These are phyloP conservation scores for Troides helena DNA, from an alignment of 2,888 invertebrate species.

Conservation along the genomic window DNA sequence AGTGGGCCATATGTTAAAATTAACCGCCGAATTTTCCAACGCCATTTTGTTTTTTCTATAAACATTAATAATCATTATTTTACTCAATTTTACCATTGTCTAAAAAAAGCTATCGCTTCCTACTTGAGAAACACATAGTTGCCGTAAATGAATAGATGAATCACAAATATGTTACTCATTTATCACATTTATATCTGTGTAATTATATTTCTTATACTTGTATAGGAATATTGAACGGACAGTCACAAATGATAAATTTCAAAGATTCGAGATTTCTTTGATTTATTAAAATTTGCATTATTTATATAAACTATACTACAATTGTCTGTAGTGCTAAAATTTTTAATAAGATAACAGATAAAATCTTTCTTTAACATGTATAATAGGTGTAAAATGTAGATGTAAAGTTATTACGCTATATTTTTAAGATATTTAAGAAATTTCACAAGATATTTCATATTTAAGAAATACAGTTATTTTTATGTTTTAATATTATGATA, in stretches of 20 bases:
- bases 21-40: constrained; percentile 26
- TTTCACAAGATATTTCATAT: no score
- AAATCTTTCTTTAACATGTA: no score
- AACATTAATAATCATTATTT: constrained; percentile 1
- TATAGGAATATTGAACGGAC: no score
- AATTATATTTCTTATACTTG: neutral
- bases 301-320: no score
- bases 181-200: neutral
- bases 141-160: neutral
- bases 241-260: no score
- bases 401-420: no score
- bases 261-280: no score
- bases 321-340: no score
- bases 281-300: no score
- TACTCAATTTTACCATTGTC: neutral
- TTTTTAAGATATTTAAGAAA: no score
- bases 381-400: no score
- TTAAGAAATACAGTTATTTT: neutral
- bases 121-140: neutral
- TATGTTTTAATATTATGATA: neutral
- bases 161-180: neutral
- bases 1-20: constrained; percentile 29
- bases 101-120: neutral
- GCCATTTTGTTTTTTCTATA: constrained; percentile 28
- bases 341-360: no score